Evolutionary conservation across 1,140 invertebrate genomes (phyloP), one percentile per base, ranked within the genome.

Genomic region (Fopius arisanus): DNA sequence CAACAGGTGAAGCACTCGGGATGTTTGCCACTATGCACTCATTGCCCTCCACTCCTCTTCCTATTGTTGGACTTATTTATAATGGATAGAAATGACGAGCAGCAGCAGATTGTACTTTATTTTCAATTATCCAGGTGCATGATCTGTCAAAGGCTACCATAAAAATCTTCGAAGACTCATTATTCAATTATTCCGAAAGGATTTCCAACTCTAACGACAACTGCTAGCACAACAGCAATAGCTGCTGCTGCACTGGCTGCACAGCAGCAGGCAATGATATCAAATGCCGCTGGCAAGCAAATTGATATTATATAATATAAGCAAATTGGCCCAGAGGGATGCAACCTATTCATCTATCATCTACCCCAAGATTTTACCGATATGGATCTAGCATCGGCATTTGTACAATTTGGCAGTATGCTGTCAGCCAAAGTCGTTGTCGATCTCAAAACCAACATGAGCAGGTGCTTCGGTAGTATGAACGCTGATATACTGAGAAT

Each of bases 341-440:
- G 96, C 77, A 99, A 99, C 90, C 92, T 99, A 77, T 99, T 99
- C 88, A 99, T 99, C 79, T 99, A 99, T 87, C 98, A 99, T 89
- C 91, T 99, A 80, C 97, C 98, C 33, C 96, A 98, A 86, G 97
- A 99, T 88, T 99, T 98, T 89, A 95, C 93, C 68, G 98, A 99
- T 88, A 93, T 92, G 66, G 97, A 99, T 88, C 92, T 99, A 72
- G 95, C 95, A 79, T 93, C 96, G 71, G 97, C 96, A 78, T 99
- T 99, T 90, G 90, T 96, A 82, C 96, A 97, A 70, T 99, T 98
- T 90, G 98, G 98, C 79, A 96, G 93, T 87, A 96, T 99, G 81
- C 93, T 99, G 83, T 99, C 97, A 73, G 97, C 97, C 80, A 99
- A 99, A 91, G 97, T 99, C 88, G 99, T 98, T 90, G 98, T 99